Conservation (phyloP, 2,797 vertebrate genomes). For the Psittacula derbiana region DNA sequence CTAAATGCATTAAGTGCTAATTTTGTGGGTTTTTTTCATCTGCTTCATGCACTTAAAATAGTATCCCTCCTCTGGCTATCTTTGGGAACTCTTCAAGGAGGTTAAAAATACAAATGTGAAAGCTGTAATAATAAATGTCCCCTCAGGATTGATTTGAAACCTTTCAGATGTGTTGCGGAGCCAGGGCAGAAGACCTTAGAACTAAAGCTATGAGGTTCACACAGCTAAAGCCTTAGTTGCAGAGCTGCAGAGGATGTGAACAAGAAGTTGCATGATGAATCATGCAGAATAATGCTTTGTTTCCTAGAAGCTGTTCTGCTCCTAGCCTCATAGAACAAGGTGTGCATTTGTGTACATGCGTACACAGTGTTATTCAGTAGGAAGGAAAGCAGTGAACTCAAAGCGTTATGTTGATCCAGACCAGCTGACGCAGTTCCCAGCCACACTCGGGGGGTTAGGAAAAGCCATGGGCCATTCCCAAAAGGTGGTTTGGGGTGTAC, state of each 20-base stretch:
- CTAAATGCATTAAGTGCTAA: slow-evolving; percentile 2
- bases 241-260: background rate
- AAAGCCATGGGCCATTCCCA: background rate
- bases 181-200: background rate
- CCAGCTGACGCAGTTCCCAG: background rate
- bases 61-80: slow-evolving; percentile 18
- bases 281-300: background rate
- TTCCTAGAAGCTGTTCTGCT: background rate
- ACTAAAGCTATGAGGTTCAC: background rate
- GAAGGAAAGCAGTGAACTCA: background rate
- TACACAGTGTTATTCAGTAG: background rate
- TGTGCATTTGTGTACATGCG: accelerated
- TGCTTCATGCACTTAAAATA: background rate
- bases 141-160: background rate
- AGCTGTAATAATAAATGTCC: background rate
- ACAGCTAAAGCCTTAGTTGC: background rate
- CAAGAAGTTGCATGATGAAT: background rate
- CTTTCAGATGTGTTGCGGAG: background rate
- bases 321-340: background rate
- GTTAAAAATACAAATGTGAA: slow-evolving; percentile 21
- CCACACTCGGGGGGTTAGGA: background rate
- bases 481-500: background rate
- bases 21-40: background rate
- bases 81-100: slow-evolving; percentile 34
- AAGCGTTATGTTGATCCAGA: background rate